Evolutionary conservation across 2,113 vertebrate genomes (phyloP), one percentile per base, ranked within the genome.

Genomic region (Pitta sordida): DNA sequence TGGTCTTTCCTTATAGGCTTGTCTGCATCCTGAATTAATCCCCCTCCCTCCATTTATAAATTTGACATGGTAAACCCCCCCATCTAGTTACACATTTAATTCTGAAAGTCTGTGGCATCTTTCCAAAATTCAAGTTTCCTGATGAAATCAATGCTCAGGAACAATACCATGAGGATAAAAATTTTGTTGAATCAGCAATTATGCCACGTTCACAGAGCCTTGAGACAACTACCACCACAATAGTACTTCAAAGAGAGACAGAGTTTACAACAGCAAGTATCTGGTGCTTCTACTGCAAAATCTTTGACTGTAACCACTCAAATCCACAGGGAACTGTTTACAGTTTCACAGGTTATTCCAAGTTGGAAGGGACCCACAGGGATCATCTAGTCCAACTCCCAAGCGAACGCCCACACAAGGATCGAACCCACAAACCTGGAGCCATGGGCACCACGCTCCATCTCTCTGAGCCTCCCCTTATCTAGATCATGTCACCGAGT

Each of bases 151-250:
- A 22, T 27, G 30, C 29, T 64, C 62, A 60, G 22, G 17, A 86
- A 44, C 58, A 59, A 15, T 8, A 81, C 43, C 6, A 79, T 0
- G 9, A 63, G 29, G 46, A 60, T 46, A 64, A 79, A 88, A 52
- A 68, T 8, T 13, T 24, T 22, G 52, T 59, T 7, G 11, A 36
- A 52, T n/a, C 56, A 81, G 49, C 65, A 64, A 10, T 9, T 62
- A 51, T 0, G 0, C 52, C 29, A 24, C 0, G 16, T 3, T 16
- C 51, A 44, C 56, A 44, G 59, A 36, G 41, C 44, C 41, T 44
- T 7, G 19, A 82, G 36, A 75, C 43, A 76, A 23, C 20, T 30
- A 37, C 48, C 53, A 44, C 20, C 62, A 58, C 52, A 20, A 59
- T 48, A 20, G 30, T 11, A 52, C 26, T 75, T 68, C 69, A 82